Base-by-base conservation (phyloP, 2,797 vertebrate genomes). In the Notolepis coatsorum region DNA sequence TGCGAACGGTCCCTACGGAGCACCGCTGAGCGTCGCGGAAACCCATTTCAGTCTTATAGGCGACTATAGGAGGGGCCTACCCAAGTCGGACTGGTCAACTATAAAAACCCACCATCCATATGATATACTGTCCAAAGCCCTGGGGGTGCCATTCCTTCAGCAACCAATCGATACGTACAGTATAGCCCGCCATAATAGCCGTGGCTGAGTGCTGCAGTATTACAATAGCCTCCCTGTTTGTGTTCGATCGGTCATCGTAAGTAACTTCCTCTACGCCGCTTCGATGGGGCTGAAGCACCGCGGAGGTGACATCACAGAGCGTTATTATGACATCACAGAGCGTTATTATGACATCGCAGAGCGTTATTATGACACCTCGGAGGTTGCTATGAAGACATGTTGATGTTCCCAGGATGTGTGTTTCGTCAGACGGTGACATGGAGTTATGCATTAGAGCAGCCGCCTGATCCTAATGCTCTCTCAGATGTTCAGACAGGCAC, bases 161-260 rank as follows among this genome's bases (percentile, higher is more conserved):
- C n/a, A 27, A 23, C 3, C 21, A 63, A 84, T 84, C 82, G 71
- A 87, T 87, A 78, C 38, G 61, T 43, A 41, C 43, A 49, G 53
- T 51, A 73, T 59, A 68, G 54, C 25, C 31, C 23, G 64, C 59
- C 39, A 62, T 25, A 59, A 8, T n/a, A 55, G 58, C n/a, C 49
- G 65, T 60, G 48, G 41, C 3, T 3, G 10, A 67, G 46, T 31
- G 48, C 46, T 51, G 61, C 52, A 54, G 43, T 7, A 17, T 18
- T 17, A 78, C 45, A 71, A 68, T 60, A 61, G 51, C 27, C 27
- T 28, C 43, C 5, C 15, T 67, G 12, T 42, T 71, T 38, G 49
- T 33, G 38, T 42, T 73, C n/a, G 3, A 79, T 62, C 15, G 41
- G 65, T 69, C 28, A 59, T 43, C 50, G 10, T 46, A 35, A 31